Base-by-base conservation (phyloP, 2,888 invertebrate genomes). In the Sarcophaga subvicina region DNA sequence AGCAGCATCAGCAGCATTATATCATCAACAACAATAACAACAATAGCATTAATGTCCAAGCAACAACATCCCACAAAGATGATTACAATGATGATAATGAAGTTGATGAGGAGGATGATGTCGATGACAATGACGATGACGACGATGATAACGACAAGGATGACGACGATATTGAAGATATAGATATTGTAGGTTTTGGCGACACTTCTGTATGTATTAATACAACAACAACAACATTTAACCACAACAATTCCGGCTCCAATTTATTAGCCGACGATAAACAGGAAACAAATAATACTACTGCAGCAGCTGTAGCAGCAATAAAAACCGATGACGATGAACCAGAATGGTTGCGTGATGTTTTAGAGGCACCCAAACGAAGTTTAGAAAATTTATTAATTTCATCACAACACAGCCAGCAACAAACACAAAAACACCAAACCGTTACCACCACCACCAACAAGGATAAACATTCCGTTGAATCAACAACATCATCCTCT, bases 341-440 rank as follows among this genome's bases (percentile, higher is more conserved):
- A 86, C 94, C 94, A 22, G 95, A 95, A 91, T 95, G 95, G 95
- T 91, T 95, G 81, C 94, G 94, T 80, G 95, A 95, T 90, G 95
- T 94, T 72, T 93, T 95, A 85, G 95, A 95, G 83, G 95, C 94
- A 67, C 95, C 95, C 73, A 93, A 92, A 86, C 92, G 93, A 71
- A 92, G 92, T 86, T 89, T 92, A 84, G 93, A 93, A 85, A 93
- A 92, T 89, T 90, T 92, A 82, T 87, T 92, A 62, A 91, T 92
- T 88, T 87, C 89, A 81, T 88, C 88, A 47, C 71, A 83, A 27
- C 73, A 79, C 20, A 69, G 60, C 3, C 77, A 84, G 11, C 67
- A 83, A 66, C 71, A 80, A 22, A 71, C 73, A 62, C 62, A 72
- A 64, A 17, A 79, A 69, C 45, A 67, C 59, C 60, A 73, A 47